Conservation (phyloP, 2,113 vertebrate species). For the Parotia lawesii region DNA sequence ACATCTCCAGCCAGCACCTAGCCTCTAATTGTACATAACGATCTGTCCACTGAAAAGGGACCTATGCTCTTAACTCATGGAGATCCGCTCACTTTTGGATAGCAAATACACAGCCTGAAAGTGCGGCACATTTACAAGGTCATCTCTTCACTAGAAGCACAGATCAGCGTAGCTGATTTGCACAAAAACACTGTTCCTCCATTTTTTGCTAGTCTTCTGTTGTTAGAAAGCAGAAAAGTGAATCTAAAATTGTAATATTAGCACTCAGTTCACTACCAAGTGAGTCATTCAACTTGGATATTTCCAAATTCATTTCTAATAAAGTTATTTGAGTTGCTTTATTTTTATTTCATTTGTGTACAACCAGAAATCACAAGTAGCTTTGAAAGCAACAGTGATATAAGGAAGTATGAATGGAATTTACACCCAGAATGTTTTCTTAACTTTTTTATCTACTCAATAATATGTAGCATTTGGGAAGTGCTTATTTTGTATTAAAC, state of each 20-base stretch:
- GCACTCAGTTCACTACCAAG: not conserved
- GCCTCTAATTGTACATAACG: accelerated
- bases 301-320: not conserved
- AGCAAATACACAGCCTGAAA: not conserved
- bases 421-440: not conserved
- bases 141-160: not conserved
- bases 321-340: not conserved
- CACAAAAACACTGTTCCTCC: not conserved
- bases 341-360: not conserved
- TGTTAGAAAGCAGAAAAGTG: not conserved
- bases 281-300: not conserved
- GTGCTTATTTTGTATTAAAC: not conserved
- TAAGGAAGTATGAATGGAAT: not conserved
- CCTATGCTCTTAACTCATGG: not conserved
- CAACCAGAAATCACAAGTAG: not conserved
- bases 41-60: not conserved
- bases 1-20: not conserved
- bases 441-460: not conserved
- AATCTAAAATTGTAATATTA: not conserved
- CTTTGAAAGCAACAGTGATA: not conserved
- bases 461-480: not conserved
- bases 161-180: not conserved
- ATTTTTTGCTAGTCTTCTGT: not conserved
- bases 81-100: not conserved
- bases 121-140: not conserved